Evolutionary conservation across 2,888 invertebrate genomes (phyloP), one percentile per base, ranked within the genome.

Genomic region (Cephus pygmeus): DNA sequence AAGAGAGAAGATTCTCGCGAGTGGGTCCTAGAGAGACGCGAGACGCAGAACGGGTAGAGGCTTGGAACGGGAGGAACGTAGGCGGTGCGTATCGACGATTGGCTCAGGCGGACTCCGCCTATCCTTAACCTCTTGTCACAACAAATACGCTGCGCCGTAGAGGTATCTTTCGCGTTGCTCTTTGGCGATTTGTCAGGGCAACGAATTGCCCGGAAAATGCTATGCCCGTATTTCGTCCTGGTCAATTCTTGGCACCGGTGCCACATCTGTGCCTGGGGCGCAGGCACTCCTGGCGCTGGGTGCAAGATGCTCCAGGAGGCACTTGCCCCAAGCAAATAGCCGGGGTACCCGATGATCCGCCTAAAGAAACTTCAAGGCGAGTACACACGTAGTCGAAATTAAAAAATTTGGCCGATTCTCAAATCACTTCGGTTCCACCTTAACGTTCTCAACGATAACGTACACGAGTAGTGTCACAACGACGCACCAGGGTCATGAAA

Each of bases 41-140:
- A 23, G 56, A 56, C 56, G 56, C 2, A 23, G 23, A 56, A 56
- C 56, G 56, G 56, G 23, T 56, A 9, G 9, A 56, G 23, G 56
- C 56, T 23, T 56, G 23, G 86, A 88, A 89, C 88, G 83, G 84
- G 85, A 82, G 87, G 87, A 85, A 89, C 88, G 89, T 88, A 89
- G 89, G 87, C 88, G 91, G 89, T 85, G 87, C 87, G 87, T 88
- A 87, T 87, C 86, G 85, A 85, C 86, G 89, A 91, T 91, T 91
- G 91, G 91, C 85, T 85, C 85, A 85, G 82, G 84, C 85, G 82
- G 88, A 89, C 91, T 90, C 91, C 91, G 91, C 91, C 91, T 90
- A 89, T 90, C 83, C 85, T 86, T 71, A 71, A 71, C 71, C 71
- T 71, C 71, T 71, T 71, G 71, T 71, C 31, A 71, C 71, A 71